Percentiles rank a stretch among this genome's conserved stretches.
Evolutionary conservation across 2,797 vertebrate genomes (phyloP).

Genomic region (Alca torda): DNA sequence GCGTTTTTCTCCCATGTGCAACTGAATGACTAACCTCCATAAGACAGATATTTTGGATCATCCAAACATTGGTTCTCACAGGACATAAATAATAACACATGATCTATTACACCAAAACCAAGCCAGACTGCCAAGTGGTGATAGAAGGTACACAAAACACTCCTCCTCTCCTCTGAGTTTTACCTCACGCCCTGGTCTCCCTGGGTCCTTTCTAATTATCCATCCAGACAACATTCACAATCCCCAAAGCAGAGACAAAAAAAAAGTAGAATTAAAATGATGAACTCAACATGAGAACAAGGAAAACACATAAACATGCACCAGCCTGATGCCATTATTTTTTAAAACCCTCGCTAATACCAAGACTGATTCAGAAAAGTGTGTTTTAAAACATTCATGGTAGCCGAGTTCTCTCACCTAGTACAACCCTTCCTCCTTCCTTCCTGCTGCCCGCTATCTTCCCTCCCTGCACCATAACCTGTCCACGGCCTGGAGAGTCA

Average conservation of each 20-base stretch:
- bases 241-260: background rate
- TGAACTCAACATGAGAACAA: background rate
- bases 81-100: background rate
- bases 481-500: background rate
- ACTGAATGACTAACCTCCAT: background rate
- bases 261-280: background rate
- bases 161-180: background rate
- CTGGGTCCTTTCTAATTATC: background rate
- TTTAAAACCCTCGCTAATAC: background rate
- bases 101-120: background rate
- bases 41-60: background rate
- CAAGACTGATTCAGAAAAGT: background rate
- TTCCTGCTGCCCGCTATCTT: background rate
- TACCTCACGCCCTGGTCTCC: background rate
- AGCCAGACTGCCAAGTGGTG: fast-evolving
- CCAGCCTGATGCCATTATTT: background rate
- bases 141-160: background rate
- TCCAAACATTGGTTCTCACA: background rate
- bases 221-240: background rate
- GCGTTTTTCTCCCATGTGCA: background rate
- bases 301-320: background rate
- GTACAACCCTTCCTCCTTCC: background rate
- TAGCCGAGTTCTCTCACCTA: background rate
- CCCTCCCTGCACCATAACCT: background rate
- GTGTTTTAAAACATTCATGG: background rate